Evolutionary conservation across 2,888 invertebrate species (phyloP).

Genomic region (Cerastoderma edule): DNA sequence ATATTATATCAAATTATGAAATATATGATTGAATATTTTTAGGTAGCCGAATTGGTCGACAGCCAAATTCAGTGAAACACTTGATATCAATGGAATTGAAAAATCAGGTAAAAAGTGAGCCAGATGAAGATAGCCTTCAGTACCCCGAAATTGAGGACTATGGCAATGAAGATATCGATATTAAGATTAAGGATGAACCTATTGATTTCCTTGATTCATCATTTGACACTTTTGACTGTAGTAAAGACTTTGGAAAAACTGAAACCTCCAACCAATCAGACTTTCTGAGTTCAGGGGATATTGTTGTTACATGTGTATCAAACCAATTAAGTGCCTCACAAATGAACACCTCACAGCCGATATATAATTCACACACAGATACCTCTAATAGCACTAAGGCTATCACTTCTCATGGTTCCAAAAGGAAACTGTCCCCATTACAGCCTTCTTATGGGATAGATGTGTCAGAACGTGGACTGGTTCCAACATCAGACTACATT

Average conservation of each 20-base stretch:
- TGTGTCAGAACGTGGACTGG: not conserved
- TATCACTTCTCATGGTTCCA: no score
- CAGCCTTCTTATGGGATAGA: not conserved
- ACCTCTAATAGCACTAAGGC: not conserved
- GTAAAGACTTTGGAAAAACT: not conserved
- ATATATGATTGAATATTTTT: constrained; percentile 31
- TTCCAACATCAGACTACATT: no score
- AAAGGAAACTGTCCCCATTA: not conserved
- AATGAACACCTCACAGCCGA: constrained; percentile 6
- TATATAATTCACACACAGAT: not conserved
- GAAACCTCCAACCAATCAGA: not conserved
- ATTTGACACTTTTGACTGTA: not conserved
- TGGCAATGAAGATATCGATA: not conserved
- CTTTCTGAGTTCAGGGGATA: not conserved
- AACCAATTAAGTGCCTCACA: constrained; percentile 3
- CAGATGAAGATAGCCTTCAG: constrained; percentile 19
- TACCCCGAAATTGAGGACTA: not conserved
- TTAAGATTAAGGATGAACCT: constrained; percentile 27
- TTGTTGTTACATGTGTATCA: not conserved
- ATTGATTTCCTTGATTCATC: constrained; percentile 1
- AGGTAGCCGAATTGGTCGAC: constrained; percentile 82
- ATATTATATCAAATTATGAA: no score
- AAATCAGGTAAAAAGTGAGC: constrained; percentile 24
- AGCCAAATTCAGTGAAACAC: constrained; percentile 83
- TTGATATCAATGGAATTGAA: constrained; percentile 79